Base-by-base conservation (phyloP, 92 coral and sea anemone species). In the Actinernus sp. region DNA sequence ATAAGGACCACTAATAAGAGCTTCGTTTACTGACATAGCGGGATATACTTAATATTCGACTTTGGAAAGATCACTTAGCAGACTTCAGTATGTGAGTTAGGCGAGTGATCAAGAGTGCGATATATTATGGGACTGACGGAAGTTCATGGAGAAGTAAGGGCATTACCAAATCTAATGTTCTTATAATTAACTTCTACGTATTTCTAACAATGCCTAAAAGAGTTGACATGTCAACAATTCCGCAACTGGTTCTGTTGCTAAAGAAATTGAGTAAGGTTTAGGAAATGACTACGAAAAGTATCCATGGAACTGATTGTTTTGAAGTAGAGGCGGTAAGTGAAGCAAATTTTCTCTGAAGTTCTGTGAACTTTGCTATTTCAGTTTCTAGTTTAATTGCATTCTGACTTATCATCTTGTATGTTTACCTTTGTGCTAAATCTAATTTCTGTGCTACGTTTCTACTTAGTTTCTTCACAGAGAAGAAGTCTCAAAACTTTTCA, bases 301-400 rank as follows among this genome's bases (percentile, higher is more conserved):
- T 58, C 38, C 88, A 87, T 44, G 98, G 98, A 0, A 87, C 97
- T 3, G 95, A 91, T 21, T 85, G 97, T 44, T 94, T 94, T 63
- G 92, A 87, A 41, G 97, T 94, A 11, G 85, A 74, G 29, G 79
- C 97, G 83, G 98, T 94, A 63, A 91, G 98, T 91, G 39, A 31
- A 2, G 3, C 13, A 62, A 73, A 68, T 18, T 57, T 77, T 62
- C 40, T 8, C 28, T 25, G 26, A 74, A 63, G 45, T 63, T 74
- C 38, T 8, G 0, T 21, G 43, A 44, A 58, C 21, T 72, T 60
- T 46, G 25, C 16, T 30, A 44, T 43, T 31, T 71, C 10, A 6
- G 8, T 7, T 17, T 6, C 21, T 9, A 7, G 8, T 6, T 45
- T 45, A 45, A 7, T 45, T 45, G 21, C 21, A 17, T 7, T 45